A percentile compares a stretch with the other conserved stretches of the same genome.
These are phyloP conservation scores for Microcaecilia unicolor DNA, from an alignment of 2,797 vertebrate genomes.

Conservation along the genomic window DNA sequence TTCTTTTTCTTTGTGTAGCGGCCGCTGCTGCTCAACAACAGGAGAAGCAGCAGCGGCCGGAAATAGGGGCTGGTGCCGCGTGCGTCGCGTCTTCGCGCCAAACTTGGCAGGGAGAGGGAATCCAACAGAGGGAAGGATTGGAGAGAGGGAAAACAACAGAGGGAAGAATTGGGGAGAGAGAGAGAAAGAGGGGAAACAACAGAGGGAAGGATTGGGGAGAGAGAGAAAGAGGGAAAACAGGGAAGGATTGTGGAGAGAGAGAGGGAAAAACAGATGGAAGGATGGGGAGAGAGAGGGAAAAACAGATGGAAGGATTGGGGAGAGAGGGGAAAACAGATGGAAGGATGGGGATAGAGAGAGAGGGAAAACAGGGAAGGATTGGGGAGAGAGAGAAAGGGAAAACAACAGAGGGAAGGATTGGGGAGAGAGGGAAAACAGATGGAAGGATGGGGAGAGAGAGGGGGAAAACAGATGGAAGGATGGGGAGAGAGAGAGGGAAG, in stretches of 20 bases:
- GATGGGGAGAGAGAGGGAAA: not conserved
- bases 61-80: too few species aligned
- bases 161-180: too few species aligned
- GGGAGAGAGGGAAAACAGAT: not conserved
- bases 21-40: too few species aligned
- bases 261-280: not conserved
- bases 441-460: not conserved
- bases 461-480: not conserved
- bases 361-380: not conserved
- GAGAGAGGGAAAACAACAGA: too few species aligned
- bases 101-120: too few species aligned
- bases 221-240: not conserved
- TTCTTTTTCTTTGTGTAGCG: too few species aligned
- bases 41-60: too few species aligned
- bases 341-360: too few species aligned
- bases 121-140: too few species aligned
- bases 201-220: too few species aligned
- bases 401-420: not conserved
- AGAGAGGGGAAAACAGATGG: not conserved
- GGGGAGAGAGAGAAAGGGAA: not conserved
- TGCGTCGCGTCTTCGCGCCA: too few species aligned
- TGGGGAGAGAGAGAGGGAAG: not conserved
- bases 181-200: too few species aligned
- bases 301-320: not conserved
- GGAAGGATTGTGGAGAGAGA: not conserved